Percentiles rank a stretch among this genome's conserved stretches.
phyloP scores from a whole-genome alignment of 2,797 vertebrate genomes.

The Lepilemur ruficaudatus region DNA sequence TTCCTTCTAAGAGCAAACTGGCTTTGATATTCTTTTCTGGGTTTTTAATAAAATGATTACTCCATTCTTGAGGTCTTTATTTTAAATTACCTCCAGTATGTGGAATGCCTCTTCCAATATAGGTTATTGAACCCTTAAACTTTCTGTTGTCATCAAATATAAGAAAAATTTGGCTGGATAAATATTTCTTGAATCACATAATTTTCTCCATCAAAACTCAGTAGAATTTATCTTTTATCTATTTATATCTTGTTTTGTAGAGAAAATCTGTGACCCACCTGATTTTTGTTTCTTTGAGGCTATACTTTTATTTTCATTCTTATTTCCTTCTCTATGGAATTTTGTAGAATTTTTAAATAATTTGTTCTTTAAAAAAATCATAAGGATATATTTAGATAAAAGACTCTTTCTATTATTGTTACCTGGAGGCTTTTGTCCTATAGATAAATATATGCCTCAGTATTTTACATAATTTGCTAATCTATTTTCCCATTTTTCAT shows the following conservation, averaged over 20 bases:
- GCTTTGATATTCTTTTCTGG: background rate
- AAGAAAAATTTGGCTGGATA: background rate
- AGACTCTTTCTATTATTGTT: background rate
- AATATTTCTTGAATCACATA: background rate
- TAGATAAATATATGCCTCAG: background rate
- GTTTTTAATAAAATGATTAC: background rate
- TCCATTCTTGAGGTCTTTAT: background rate
- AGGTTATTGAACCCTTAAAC: background rate
- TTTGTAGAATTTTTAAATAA: background rate
- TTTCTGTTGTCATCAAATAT: background rate
- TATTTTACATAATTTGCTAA: background rate
- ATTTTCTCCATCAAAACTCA: background rate
- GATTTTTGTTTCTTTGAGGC: background rate
- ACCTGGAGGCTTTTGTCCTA: background rate
- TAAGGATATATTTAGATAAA: background rate
- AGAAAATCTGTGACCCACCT: background rate
- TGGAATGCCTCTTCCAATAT: background rate
- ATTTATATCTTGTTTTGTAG: background rate
- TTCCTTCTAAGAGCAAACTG: background rate
- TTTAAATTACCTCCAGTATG: background rate
- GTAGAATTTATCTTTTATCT: background rate
- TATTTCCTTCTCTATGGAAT: background rate
- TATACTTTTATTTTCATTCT: background rate
- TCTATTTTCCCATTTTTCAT: background rate
- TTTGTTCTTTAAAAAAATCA: background rate